Evolutionary conservation across 2,797 vertebrate species (phyloP), one percentile per base, ranked within the genome.

Genomic region (Coregonus suidteri): DNA sequence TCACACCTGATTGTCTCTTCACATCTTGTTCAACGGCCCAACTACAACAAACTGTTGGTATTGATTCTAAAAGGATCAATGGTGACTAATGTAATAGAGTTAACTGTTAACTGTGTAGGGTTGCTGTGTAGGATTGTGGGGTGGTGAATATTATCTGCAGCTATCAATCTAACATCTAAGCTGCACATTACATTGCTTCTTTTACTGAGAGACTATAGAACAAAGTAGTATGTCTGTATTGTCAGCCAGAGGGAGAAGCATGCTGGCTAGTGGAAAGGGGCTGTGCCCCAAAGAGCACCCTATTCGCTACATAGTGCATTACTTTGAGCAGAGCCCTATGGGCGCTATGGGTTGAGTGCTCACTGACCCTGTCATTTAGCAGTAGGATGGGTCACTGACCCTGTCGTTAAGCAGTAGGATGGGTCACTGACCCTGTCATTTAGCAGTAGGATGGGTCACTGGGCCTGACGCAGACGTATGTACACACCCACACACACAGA

Each of bases 1-100:
- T 93, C 91, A 89, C 88, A 88, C 73, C 80, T 87, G 87, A 47
- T 91, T 88, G 86, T 90, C 83, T 86, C 86, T 83, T 87, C 20
- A 88, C 82, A 73, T 82, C 84, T 89, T 81, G 79, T 87, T 91
- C 89, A 92, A 89, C 89, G 88, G 90, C 83, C 86, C 41, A 41
- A 41, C 0, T 0, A 41, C 41, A 41, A 41, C 41, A 25, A 25
- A 25, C 25, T 25, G 25, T 25, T 25, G 25, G 25, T 25, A 25
- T 25, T 25, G 25, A 25, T 25, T 25, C 25, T 25, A 25, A 25
- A 25, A 25, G 25, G 25, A 25, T 25, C 25, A 25, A 25, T 25
- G 25, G 25, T 25, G 25, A 25, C 25, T 25, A 25, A 25, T 25
- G 25, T 25, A 25, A 25, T 25, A 25, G 25, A 25, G 25, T 25